Base-by-base conservation (phyloP, 1,140 invertebrate species). In the Bombus consobrinus region DNA sequence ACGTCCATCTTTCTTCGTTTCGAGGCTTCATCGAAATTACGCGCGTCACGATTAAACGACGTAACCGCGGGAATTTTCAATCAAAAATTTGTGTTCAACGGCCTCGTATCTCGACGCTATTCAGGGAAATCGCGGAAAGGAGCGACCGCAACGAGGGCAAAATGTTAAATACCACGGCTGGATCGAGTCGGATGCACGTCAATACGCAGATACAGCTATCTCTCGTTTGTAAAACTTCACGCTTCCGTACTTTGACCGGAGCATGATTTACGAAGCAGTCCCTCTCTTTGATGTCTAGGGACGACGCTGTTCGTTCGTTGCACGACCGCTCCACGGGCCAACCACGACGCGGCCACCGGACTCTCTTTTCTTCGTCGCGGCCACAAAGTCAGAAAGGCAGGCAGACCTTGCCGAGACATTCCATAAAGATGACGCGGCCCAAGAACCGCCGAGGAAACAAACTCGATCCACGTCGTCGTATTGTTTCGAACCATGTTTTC, bases 321-420 rank as follows among this genome's bases (percentile, higher is more conserved):
- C 28, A 22, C 59, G n/a, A 28, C 12, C 9, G 18, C 43, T 47
- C 34, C 25, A 41, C 74, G 34, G 28, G 53, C 32, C 43, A 28
- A 68, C 32, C 32, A 9, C 66, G 34, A 53, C 47, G 5, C 47
- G 47, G 47, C 47, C 18, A 18, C 47, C 47, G 47, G 47, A 53
- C 47, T 72, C 39, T 83, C 66, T 72, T 22, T 62, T 53, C 73
- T 43, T 69, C 57, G 69, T 57, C 75, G 59, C 22, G 59, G 66
- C 57, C 82, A 39, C 72, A 76, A 80, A 73, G 75, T 90, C 89
- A 81, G 85, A 88, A 87, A 93, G 91, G 85, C 90, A 93, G 91
- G 85, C 90, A 76, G 90, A 91, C 90, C 91, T 92, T 87, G 91
- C 71, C 89, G 87, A 66, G 32, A 88, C 91, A 93, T 93, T 93